Percentiles rank a stretch among this genome's conserved stretches.
These are phyloP conservation scores for Antedon bifida DNA, from an alignment of 35 echinoderm and acorn worm species.

Conservation along the genomic window DNA sequence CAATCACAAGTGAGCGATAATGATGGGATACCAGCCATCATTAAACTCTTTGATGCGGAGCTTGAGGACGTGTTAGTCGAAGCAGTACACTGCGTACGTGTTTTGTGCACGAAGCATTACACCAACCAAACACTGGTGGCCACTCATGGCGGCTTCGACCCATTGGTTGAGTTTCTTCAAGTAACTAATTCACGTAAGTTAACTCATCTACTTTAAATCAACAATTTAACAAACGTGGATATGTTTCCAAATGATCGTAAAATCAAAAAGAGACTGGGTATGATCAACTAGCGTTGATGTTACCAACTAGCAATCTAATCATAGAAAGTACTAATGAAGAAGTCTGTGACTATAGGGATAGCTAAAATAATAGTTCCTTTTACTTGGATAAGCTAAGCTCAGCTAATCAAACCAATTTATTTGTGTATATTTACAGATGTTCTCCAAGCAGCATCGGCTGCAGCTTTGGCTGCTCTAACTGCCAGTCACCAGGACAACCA, in stretches of 20 bases:
- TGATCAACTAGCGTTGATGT: no score
- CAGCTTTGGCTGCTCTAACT: conserved; percentile 75
- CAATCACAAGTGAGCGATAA: conserved; percentile 42
- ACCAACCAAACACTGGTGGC: conserved; percentile 77
- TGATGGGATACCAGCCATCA: conserved; percentile 58
- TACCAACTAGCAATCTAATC: no score
- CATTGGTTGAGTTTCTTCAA: conserved; percentile 81
- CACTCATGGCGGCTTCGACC: conserved; percentile 50
- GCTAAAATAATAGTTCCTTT: no score
- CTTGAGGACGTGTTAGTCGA: conserved; percentile 91
- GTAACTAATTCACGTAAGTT: conserved; percentile 62
- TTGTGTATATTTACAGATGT: conserved; percentile 22
- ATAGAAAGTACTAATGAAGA: no score
- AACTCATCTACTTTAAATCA: neutral
- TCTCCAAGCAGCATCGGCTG: conserved; percentile 62
- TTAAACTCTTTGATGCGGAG: conserved; percentile 71
- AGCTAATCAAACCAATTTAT: no score
- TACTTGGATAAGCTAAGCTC: no score
- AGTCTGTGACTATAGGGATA: no score
- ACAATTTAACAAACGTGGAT: no score
- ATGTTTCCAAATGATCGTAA: no score
- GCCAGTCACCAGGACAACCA: conserved; percentile 67
- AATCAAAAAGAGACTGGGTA: no score
- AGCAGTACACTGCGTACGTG: conserved; percentile 66
- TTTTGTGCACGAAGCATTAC: conserved; percentile 52